phyloP scores from a whole-genome alignment of 2,113 vertebrate species.

The Corythornis cristatus region DNA sequence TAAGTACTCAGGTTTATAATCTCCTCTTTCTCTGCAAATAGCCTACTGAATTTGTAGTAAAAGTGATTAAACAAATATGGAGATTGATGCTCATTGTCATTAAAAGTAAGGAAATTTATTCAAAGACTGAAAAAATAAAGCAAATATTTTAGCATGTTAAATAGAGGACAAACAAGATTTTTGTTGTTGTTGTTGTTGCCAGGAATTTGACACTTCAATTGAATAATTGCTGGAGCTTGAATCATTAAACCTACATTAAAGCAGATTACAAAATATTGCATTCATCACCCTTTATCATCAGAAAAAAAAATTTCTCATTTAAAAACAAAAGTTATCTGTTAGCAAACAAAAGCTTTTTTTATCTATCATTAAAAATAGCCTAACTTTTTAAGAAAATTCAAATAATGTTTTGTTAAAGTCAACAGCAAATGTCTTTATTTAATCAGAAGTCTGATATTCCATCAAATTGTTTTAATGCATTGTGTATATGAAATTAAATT shows the following conservation, averaged over 20 bases:
- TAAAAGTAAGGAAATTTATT: not conserved
- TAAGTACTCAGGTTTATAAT: not conserved
- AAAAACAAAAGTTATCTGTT: not conserved
- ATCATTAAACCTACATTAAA: not conserved
- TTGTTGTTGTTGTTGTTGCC: not conserved
- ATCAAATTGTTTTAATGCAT: not conserved
- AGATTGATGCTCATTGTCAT: not conserved
- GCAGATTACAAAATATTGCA: not conserved
- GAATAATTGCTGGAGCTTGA: not conserved
- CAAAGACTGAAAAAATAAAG: not conserved
- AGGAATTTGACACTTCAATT: not conserved
- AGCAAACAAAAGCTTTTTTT: not conserved
- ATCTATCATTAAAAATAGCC: not conserved
- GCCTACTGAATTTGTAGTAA: not conserved
- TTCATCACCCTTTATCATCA: not conserved
- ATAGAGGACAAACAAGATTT: not conserved
- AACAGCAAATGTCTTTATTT: not conserved
- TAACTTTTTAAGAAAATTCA: not conserved
- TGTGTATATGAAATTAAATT: not conserved
- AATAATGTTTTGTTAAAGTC: not conserved
- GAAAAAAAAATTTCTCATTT: not conserved
- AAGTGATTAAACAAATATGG: slow-evolving; percentile 11
- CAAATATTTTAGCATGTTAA: not conserved
- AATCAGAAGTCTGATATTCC: not conserved
- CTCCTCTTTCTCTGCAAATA: not conserved